phyloP scores from a whole-genome alignment of 2,113 vertebrate species.

The Callocephalon fimbriatum region DNA sequence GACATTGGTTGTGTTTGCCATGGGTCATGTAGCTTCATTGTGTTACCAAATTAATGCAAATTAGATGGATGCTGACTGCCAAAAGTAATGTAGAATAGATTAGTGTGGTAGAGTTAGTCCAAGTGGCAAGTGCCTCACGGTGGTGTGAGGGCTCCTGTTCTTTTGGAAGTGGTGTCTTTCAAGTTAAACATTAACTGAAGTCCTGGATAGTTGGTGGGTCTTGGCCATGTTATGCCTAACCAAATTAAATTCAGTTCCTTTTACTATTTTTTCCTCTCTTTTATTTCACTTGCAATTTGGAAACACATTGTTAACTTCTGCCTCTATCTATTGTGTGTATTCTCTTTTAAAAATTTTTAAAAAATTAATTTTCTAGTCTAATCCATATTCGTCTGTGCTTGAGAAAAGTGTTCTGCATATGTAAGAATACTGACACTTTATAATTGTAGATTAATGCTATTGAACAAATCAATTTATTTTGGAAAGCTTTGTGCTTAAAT shows the following conservation, averaged over 20 bases:
- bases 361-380: neutral
- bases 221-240: neutral
- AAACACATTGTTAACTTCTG: neutral
- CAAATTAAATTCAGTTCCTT: neutral
- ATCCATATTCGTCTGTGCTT: neutral
- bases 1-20: neutral
- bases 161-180: neutral
- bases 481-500: neutral
- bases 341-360: neutral
- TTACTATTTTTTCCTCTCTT: neutral
- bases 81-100: neutral
- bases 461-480: neutral
- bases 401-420: neutral
- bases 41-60: neutral
- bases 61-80: neutral
- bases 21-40: neutral
- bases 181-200: neutral
- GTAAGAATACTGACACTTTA: neutral
- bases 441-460: neutral
- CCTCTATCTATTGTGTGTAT: neutral
- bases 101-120: neutral
- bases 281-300: neutral
- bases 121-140: accelerated
- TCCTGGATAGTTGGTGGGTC: neutral
- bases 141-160: neutral